phyloP scores from a whole-genome alignment of 2,797 vertebrate genomes.

The Petrocephalus sullivani region DNA sequence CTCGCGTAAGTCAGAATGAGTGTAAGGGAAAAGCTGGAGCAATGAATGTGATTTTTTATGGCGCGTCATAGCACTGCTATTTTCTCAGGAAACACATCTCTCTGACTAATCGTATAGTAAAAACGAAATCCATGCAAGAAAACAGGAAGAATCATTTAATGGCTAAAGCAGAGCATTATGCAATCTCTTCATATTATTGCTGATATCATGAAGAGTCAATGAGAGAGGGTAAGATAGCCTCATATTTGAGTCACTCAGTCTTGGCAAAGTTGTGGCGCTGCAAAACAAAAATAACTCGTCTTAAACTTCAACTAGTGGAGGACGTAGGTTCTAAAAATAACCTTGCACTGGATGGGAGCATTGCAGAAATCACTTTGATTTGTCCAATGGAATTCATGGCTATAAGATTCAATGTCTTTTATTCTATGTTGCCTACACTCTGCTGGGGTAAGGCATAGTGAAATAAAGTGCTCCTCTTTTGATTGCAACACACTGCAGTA shows the following conservation, averaged over 20 bases:
- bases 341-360: neutral
- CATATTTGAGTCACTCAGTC: constrained; percentile 1
- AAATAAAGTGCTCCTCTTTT: neutral
- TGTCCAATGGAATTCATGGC: neutral
- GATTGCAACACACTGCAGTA: neutral
- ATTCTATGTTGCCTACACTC: neutral
- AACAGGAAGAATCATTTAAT: neutral
- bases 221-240: neutral
- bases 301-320: neutral
- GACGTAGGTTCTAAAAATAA: neutral
- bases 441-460: neutral
- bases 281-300: neutral
- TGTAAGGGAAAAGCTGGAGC: neutral
- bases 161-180: neutral
- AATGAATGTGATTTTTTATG: neutral
- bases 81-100: neutral
- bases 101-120: neutral
- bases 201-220: neutral
- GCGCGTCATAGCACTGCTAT: neutral
- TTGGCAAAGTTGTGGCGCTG: neutral
- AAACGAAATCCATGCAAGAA: neutral
- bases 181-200: constrained; percentile 10
- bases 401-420: neutral
- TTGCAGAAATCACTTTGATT: neutral
- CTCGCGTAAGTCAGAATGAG: neutral